phyloP scores from a whole-genome alignment of 1,140 invertebrate species.

The Cataglyphis hispanica region DNA sequence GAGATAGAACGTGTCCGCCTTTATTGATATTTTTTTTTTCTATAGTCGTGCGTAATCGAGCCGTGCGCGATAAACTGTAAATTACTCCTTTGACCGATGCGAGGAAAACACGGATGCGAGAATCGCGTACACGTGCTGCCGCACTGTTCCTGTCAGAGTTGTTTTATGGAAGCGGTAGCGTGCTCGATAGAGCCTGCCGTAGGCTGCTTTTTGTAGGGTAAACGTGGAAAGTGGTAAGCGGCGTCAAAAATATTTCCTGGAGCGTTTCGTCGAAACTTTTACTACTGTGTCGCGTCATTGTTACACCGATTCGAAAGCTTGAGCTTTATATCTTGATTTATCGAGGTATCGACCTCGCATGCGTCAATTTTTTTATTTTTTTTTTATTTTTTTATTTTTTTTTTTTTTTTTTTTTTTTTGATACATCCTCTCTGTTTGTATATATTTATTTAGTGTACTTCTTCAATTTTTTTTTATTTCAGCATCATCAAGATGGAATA shows the following conservation, averaged over 20 bases:
- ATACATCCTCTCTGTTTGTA: not conserved
- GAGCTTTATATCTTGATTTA: conserved; percentile 52
- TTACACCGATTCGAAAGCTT: conserved; percentile 33
- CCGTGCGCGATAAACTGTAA: conserved; percentile 46
- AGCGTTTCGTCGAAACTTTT: conserved; percentile 56
- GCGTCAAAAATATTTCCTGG: conserved; percentile 76
- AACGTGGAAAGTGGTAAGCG: conserved; percentile 69
- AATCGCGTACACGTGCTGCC: conserved; percentile 63
- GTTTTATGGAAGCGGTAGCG: conserved; percentile 60
- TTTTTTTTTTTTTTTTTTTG: conserved; percentile 8
- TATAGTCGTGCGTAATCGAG: not conserved
- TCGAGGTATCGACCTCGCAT: conserved; percentile 46
- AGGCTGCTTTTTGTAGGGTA: conserved; percentile 67
- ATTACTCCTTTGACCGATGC: conserved; percentile 34
- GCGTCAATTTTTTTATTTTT: conserved; percentile 12
- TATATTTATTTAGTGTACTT: conserved; percentile 37
- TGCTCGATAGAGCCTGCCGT: conserved; percentile 64
- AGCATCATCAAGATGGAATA: conserved; percentile 1
- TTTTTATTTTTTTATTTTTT: not conserved
- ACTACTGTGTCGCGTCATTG: conserved; percentile 18
- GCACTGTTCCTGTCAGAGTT: conserved; percentile 48
- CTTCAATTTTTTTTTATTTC: not conserved
- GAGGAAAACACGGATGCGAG: conserved; percentile 21
- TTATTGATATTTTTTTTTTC: conserved; percentile 48
- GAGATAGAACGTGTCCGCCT: not conserved